Evolutionary conservation across 1,140 invertebrate species (phyloP), one percentile per base, ranked within the genome.

Genomic region (Zaprionus ornatus): DNA sequence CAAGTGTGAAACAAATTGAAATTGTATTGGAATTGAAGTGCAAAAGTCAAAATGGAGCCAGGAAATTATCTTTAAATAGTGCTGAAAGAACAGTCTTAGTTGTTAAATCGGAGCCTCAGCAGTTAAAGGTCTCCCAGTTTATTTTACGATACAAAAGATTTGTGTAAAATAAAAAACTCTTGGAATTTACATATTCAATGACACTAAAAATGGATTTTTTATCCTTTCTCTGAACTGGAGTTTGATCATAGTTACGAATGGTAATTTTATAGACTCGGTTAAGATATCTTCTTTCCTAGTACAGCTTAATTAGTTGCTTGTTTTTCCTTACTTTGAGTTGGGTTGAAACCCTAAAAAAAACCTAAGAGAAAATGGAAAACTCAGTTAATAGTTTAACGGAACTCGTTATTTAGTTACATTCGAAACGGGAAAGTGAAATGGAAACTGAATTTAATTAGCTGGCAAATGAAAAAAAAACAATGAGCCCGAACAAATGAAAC

Each of bases 391-490:
- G 29, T 67, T 73, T 25, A 21, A 6, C 13, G 42, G 35, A 32
- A 35, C 9, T 40, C 25, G 23, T n/a, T 37, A 21, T 65, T 72
- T n/a, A 45, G 56, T 48, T 27, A 17, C 9, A 65, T 45, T 66
- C 37, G 56, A 54, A 68, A 42, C 66, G 64, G 64, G 13, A 15
- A 50, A 57, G 23, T 37, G 21, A 50, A 62, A 35, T 50, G 29
- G 50, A 55, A 71, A 72, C 48, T 65, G 29, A 69, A 87, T 66
- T 74, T 70, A 77, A 80, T 80, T 68, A 65, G 60, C 55, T 70
- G 27, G 37, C 52, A 68, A 78, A 78, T 79, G 59, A 67, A 85
- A 84, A 23, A 54, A 73, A 69, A 80, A 75, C 56, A 85, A 27
- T 50, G 59, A 12, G 13, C 37, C 21, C 29, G 37, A 45, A 37